These are phyloP conservation scores for Pseudocheirus occidentalis DNA, from an alignment of 2,797 vertebrate species.

Conservation along the genomic window DNA sequence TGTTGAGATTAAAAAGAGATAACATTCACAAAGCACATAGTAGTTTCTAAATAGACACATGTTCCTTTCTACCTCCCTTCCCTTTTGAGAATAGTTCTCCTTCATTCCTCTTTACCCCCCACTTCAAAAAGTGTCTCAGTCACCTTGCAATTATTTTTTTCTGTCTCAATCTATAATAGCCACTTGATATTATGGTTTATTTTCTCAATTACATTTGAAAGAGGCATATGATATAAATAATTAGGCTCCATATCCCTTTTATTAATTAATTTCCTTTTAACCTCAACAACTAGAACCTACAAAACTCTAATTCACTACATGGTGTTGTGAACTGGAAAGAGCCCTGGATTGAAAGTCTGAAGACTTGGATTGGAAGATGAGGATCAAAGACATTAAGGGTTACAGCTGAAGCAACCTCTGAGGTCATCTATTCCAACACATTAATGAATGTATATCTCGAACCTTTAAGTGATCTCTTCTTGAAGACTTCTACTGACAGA, in stretches of 20 bases:
- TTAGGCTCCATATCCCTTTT: background rate
- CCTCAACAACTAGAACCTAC: background rate
- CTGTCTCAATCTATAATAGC: background rate
- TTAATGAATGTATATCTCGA: background rate
- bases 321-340: background rate
- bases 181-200: background rate
- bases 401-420: background rate
- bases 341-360: background rate
- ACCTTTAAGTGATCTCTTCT: background rate
- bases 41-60: background rate
- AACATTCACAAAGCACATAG: background rate
- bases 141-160: too few relatives aligned
- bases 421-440: too few relatives aligned
- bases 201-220: background rate
- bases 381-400: background rate
- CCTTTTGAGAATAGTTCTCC: background rate
- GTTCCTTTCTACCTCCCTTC: background rate
- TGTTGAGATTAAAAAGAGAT: background rate
- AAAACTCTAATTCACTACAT: background rate
- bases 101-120: background rate
- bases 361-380: background rate
- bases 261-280: background rate
- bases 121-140: too few relatives aligned
- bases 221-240: background rate
- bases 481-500: background rate